Evolutionary conservation across 2,888 invertebrate species (phyloP).

Genomic region (Phrixothrix hirtus): DNA sequence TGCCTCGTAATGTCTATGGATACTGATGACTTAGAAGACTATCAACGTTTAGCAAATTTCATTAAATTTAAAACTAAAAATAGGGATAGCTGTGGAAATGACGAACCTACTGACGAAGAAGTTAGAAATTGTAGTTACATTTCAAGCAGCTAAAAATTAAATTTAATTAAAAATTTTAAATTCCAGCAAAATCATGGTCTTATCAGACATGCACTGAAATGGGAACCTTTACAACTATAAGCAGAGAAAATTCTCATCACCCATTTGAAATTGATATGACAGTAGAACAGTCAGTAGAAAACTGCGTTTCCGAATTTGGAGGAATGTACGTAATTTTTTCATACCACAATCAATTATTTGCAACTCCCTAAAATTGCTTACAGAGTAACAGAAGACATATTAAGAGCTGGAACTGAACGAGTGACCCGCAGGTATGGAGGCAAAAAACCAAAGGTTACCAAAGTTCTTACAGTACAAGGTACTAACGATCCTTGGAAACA

Average conservation of each 20-base stretch:
- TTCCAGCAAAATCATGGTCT: slow-evolving; percentile 11
- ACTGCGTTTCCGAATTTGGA: slow-evolving; percentile 7
- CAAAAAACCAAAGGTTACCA: slow-evolving; percentile 10
- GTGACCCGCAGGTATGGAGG: slow-evolving; percentile 13
- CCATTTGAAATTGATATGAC: slow-evolving; percentile 10
- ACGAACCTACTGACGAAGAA: too few relatives aligned
- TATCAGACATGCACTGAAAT: slow-evolving; percentile 18
- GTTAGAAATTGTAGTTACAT: too few relatives aligned
- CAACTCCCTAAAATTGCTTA: too few relatives aligned
- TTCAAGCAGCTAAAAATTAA: too few relatives aligned
- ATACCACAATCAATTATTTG: too few relatives aligned
- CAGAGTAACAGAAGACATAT: slow-evolving; percentile 10
- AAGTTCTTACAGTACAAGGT: slow-evolving; percentile 13
- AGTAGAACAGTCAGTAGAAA: slow-evolving; percentile 14
- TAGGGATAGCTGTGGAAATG: slow-evolving; percentile 1
- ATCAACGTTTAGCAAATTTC: slow-evolving; percentile 11
- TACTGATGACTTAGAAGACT: slow-evolving; percentile 4
- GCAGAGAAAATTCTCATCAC: slow-evolving; percentile 7
- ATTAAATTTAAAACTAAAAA: slow-evolving; percentile 10
- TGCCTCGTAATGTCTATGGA: slow-evolving; percentile 16
- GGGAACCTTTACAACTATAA: slow-evolving; percentile 18
- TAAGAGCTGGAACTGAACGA: slow-evolving; percentile 5
- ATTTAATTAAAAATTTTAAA: too few relatives aligned
- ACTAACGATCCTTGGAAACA: slow-evolving; percentile 18
- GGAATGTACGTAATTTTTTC: slow-evolving; percentile 4